Evolutionary conservation across 2,797 vertebrate genomes (phyloP).

Genomic region (Crocodylus rhombifer): DNA sequence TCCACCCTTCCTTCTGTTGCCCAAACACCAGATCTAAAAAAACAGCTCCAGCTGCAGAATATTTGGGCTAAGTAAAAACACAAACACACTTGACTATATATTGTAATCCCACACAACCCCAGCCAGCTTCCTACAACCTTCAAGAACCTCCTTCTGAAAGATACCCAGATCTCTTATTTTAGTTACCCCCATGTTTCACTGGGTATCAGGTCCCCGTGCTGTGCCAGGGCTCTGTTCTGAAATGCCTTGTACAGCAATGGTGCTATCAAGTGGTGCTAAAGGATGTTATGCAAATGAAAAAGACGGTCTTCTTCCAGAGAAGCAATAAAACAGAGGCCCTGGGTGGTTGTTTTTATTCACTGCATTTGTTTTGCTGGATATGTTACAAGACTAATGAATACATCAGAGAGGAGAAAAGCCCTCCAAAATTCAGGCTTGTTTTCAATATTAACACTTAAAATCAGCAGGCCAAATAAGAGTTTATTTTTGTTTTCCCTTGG

Average conservation of each 20-base stretch:
- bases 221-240: background rate
- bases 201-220: background rate
- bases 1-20: background rate
- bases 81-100: background rate
- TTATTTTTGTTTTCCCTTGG: background rate
- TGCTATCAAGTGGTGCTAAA: background rate
- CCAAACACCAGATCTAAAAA: slow-evolving; percentile 16
- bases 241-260: background rate
- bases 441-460: background rate
- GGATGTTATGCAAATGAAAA: background rate
- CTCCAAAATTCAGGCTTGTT: background rate
- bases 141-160: background rate
- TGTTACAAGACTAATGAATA: background rate
- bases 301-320: background rate
- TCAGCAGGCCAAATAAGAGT: background rate
- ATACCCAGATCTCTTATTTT: background rate
- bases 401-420: background rate
- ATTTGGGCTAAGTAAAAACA: slow-evolving; percentile 13
- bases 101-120: slow-evolving; percentile 14
- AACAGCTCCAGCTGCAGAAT: background rate
- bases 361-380: background rate
- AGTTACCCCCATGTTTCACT: background rate
- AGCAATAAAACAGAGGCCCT: background rate
- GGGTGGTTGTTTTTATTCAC: background rate
- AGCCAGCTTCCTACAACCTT: background rate